phyloP scores from a whole-genome alignment of 2,797 vertebrate species.

The Myotis planiceps region DNA sequence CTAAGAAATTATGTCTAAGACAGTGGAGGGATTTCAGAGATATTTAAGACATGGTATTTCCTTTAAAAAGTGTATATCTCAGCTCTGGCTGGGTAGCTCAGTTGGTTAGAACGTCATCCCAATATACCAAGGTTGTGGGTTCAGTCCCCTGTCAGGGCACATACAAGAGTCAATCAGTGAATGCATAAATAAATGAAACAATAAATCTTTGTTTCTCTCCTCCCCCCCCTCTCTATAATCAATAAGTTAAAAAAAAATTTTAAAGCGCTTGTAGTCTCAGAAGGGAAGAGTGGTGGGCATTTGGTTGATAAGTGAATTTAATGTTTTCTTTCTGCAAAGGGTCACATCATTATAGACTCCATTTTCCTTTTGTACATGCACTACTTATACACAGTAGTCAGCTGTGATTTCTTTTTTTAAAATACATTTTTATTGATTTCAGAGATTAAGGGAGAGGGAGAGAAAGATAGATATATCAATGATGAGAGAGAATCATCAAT shows the following conservation, averaged over 20 bases:
- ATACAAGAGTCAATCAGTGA: neutral
- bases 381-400: neutral
- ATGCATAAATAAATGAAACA: neutral
- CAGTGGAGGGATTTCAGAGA: constrained; percentile 4
- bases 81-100: neutral
- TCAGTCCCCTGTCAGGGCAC: neutral
- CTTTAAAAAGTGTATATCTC: constrained; percentile 2
- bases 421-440: too few relatives aligned
- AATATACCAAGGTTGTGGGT: neutral
- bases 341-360: neutral
- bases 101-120: neutral
- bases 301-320: constrained; percentile 4
- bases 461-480: too few relatives aligned
- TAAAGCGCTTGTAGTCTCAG: neutral
- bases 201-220: neutral
- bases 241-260: neutral
- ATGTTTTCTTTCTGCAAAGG: neutral
- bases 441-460: too few relatives aligned
- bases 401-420: neutral
- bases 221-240: neutral
- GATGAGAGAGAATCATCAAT: too few relatives aligned
- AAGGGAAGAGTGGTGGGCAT: neutral
- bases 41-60: neutral
- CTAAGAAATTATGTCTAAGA: neutral
- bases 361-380: neutral